These are phyloP conservation scores for Myathropa florea DNA, from an alignment of 2,888 invertebrate species.

Conservation along the genomic window DNA sequence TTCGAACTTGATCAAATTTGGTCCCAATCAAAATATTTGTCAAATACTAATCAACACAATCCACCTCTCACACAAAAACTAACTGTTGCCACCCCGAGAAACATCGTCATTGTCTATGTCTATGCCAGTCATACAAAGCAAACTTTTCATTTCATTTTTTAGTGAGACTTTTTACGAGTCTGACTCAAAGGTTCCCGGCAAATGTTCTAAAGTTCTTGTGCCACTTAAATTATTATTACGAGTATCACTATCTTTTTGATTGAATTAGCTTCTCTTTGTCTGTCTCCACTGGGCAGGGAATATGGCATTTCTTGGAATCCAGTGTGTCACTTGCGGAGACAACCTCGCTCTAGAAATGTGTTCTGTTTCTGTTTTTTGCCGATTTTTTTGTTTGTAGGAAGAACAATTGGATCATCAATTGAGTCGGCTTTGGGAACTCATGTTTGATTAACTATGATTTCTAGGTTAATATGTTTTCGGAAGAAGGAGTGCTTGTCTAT, in stretches of 20 bases:
- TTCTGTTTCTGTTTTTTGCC: background rate
- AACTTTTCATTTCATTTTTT: background rate
- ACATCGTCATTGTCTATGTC: too few relatives aligned
- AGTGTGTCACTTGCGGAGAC: background rate
- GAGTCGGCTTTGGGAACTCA: background rate
- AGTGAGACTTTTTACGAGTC: background rate
- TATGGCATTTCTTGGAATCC: background rate
- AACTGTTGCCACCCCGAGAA: background rate
- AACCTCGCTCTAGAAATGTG: background rate
- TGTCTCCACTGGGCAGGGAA: background rate
- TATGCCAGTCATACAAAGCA: background rate
- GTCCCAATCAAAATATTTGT: background rate
- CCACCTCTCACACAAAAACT: background rate
- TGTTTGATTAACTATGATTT: background rate
- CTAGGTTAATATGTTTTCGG: background rate
- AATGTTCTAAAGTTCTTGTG: background rate
- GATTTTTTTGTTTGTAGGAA: background rate
- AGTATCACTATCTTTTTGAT: background rate
- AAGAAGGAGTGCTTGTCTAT: too few relatives aligned
- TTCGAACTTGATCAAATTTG: background rate
- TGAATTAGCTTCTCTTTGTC: background rate
- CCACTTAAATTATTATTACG: constrained; percentile 9
- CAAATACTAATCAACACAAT: background rate
- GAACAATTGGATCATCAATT: background rate
- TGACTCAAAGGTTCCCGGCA: background rate